Conservation (phyloP, 2,888 invertebrate genomes). For the Cecidostiba fungosa region DNA sequence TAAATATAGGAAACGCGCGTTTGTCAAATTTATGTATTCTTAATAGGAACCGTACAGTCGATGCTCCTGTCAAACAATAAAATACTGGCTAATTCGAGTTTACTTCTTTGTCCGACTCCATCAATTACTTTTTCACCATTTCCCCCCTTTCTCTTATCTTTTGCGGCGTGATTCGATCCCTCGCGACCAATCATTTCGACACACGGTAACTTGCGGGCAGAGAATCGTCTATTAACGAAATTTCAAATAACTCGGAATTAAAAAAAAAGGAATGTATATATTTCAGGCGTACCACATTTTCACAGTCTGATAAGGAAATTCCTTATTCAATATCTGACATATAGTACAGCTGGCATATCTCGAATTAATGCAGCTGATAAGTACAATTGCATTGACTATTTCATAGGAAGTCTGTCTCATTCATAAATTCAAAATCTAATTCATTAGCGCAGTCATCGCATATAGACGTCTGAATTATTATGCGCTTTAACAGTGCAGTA, state of each 20-base stretch:
- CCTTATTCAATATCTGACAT: background rate
- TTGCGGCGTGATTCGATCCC: conserved; percentile 67
- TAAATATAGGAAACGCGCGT: background rate
- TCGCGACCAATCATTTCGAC: conserved; percentile 69
- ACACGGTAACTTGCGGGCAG: conserved; percentile 9
- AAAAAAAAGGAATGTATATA: too few relatives aligned
- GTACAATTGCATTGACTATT: background rate
- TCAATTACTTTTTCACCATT: conserved; percentile 49
- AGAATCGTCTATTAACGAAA: background rate
- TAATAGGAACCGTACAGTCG: background rate
- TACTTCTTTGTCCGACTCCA: conserved; percentile 10
- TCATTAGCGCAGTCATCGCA: background rate
- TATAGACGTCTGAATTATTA: background rate
- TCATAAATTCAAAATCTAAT: conserved; percentile 10
- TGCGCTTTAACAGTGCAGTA: too few relatives aligned
- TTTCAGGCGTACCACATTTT: too few relatives aligned
- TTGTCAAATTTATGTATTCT: background rate
- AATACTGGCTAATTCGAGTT: conserved; percentile 25
- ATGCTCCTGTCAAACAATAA: background rate
- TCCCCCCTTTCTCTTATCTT: conserved; percentile 65
- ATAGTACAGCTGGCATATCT: too few relatives aligned
- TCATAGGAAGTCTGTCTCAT: background rate
- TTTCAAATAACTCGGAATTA: too few relatives aligned
- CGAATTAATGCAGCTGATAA: background rate
- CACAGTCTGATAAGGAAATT: background rate